Evolutionary conservation across 2,113 vertebrate species (phyloP).

Genomic region (Raja brachyura): DNA sequence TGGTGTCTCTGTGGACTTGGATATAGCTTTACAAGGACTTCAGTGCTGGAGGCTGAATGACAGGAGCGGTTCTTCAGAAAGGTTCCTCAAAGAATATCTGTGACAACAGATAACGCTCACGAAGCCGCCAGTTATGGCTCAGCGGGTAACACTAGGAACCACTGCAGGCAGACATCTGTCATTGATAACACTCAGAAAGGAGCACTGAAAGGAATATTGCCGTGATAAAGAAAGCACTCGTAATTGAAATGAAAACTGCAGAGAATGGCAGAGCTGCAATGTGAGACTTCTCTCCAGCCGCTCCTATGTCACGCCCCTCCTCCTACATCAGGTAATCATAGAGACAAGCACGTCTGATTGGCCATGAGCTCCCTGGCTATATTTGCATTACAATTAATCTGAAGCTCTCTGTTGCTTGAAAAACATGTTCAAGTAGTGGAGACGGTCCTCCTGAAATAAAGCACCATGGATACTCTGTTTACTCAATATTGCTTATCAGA

Average conservation of each 20-base stretch:
- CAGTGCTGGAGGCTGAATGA: background rate
- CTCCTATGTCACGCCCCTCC: background rate
- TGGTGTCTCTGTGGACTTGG: background rate
- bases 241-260: background rate
- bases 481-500: slow-evolving; percentile 10
- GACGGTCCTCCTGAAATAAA: background rate
- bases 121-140: background rate
- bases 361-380: background rate
- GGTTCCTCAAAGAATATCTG: slow-evolving; percentile 6
- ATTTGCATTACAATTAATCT: slow-evolving; percentile 10
- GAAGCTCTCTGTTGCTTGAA: slow-evolving; percentile 2
- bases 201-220: background rate
- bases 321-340: slow-evolving; percentile 12
- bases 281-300: background rate
- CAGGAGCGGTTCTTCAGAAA: background rate
- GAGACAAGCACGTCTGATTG: slow-evolving; percentile 13
- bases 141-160: background rate
- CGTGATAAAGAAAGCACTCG: background rate
- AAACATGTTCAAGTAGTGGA: slow-evolving; percentile 20
- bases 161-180: background rate
- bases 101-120: background rate
- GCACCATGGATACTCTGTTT: slow-evolving; percentile 33
- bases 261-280: slow-evolving; percentile 22
- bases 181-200: background rate
- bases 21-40: background rate